A percentile compares a stretch with the other conserved stretches of the same genome.
Conservation (phyloP, 2,888 invertebrate genomes). For the Chalcis sispes region DNA sequence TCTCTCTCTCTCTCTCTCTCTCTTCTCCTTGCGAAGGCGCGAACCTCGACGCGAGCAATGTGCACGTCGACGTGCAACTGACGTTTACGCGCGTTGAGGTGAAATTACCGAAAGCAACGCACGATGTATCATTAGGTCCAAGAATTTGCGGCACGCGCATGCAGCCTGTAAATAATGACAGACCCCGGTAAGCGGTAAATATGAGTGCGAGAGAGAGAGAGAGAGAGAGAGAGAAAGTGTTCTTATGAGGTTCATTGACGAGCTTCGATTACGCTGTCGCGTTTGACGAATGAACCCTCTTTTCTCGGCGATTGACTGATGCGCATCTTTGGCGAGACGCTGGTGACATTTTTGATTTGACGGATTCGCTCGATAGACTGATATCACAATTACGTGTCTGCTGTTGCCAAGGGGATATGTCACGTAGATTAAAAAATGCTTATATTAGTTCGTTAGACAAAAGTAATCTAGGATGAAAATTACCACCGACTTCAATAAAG, state of each 20-base stretch:
- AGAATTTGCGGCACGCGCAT: neutral
- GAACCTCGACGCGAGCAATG: neutral
- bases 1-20: too few relatives aligned
- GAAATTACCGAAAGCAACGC: slow-evolving; percentile 15
- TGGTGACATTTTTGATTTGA: slow-evolving; percentile 2
- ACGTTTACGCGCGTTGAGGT: neutral
- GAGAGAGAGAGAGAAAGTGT: neutral
- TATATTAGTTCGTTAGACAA: neutral
- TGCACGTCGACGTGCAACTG: neutral
- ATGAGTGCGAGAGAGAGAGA: neutral
- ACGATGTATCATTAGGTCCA: neutral
- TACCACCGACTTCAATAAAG: too few relatives aligned
- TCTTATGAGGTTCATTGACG: neutral
- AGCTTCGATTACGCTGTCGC: neutral
- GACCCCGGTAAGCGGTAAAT: neutral
- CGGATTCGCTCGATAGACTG: neutral
- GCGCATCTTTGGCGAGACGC: neutral
- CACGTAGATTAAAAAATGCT: neutral
- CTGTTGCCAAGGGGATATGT: neutral
- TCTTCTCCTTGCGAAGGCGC: neutral
- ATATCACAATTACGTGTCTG: neutral
- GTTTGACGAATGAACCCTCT: neutral
- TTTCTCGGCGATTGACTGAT: slow-evolving; percentile 16
- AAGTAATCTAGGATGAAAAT: neutral
- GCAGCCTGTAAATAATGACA: neutral